Evolutionary conservation across 2,888 invertebrate species (phyloP), one percentile per base, ranked within the genome.

Genomic region (Drosophila maculinotata): DNA sequence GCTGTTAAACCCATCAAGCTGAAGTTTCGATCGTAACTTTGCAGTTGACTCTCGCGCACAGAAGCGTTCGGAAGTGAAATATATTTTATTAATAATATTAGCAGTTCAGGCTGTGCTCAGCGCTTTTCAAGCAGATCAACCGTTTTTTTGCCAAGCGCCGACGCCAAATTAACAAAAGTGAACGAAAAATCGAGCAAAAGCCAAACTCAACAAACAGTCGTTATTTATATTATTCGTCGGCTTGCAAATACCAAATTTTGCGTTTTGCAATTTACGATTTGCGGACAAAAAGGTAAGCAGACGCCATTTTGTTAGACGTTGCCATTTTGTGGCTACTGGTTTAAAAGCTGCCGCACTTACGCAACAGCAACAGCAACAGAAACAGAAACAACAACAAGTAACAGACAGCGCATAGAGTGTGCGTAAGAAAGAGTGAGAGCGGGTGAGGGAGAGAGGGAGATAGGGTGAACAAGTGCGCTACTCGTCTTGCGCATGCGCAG

Each of bases 51-150:
- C 90, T 91, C 89, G 91, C 90, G 91, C 90, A 91, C 91, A 90
- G 91, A 91, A 91, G 91, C 91, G 91, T 91, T 91, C 91, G 91
- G 91, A 91, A 91, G 91, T 91, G 91, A 87, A 90, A 90, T 90
- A 91, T 91, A 91, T 90, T 90, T 91, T 91, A 90, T 91, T 91
- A 91, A 91, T 91, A 90, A 90, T 90, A 90, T 91, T 90, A 90
- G 85, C 81, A 68, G 76, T 63, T 53, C 62, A 68, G 66, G 4
- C 63, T 54, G 48, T 67, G 45, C 54, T 66, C 23, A 41, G 54
- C 44, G 56, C 65, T 60, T 54, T 60, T 41, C 47, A 20, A 58
- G 54, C 51, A 44, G 39, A 59, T 28, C 45, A 69, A 51, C 52
- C 14, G 10, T 33, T 39, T 33, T 26, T 30, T 56, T 53, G 53